These are phyloP conservation scores for Proteles cristata DNA, from an alignment of 2,113 vertebrate genomes.

Conservation along the genomic window DNA sequence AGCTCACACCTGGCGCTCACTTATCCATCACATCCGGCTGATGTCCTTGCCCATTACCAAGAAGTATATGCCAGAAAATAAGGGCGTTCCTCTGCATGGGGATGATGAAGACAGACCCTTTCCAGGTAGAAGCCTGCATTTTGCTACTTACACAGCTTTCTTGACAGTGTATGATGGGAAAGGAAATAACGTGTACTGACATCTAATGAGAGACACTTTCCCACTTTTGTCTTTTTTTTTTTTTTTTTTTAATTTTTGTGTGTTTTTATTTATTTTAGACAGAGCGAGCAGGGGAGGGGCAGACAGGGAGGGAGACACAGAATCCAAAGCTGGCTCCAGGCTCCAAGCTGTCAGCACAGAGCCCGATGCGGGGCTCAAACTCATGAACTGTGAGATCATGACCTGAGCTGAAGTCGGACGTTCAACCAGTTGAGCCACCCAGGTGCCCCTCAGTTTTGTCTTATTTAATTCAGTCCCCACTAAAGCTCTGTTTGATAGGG, in stretches of 20 bases:
- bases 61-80: slow-evolving; percentile 96
- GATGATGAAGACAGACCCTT: slow-evolving; percentile 49
- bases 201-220: neutral
- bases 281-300: too few relatives aligned
- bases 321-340: too few relatives aligned
- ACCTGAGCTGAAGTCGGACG: too few relatives aligned
- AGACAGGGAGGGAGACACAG: too few relatives aligned
- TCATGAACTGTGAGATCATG: too few relatives aligned
- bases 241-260: too few relatives aligned
- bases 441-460: neutral
- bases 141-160: neutral
- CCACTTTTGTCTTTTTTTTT: neutral
- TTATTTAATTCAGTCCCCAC: neutral
- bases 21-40: slow-evolving; percentile 92
- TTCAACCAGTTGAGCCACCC: too few relatives aligned
- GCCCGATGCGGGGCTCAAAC: too few relatives aligned
- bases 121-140: slow-evolving; percentile 67
- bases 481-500: neutral
- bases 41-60: slow-evolving; percentile 95
- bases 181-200: slow-evolving; percentile 25
- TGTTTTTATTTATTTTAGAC: too few relatives aligned
- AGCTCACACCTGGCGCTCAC: slow-evolving; percentile 91
- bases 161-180: slow-evolving; percentile 6
- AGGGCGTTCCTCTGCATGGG: slow-evolving; percentile 73
- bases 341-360: too few relatives aligned